Base-by-base conservation (phyloP, 2,797 vertebrate genomes). In the Cryptoblepharus egeriae region DNA sequence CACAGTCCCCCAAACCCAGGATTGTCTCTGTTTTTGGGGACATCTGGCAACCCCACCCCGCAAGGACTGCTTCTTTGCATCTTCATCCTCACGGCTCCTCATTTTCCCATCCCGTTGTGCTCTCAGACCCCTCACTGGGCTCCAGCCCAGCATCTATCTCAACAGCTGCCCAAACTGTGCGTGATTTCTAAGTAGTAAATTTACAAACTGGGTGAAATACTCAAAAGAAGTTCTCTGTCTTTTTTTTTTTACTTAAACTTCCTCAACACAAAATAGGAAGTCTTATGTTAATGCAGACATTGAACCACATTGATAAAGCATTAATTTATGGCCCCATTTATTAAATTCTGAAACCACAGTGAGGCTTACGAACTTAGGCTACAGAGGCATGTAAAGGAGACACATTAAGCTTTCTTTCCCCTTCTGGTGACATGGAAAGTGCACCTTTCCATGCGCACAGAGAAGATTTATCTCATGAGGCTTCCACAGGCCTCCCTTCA, bases 401-500 rank as follows among this genome's bases (percentile, higher is more conserved):
- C 5, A 3, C 24, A 68, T 28, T 35, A 85, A 81, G 5, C 26
- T 74, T 74, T 57, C 16, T 65, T 65, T n/a, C 20, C 87, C 80
- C 58, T 89, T 65, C 65, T 75, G 72, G 68, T 90, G 79, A 68
- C 91, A 86, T 85, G 68, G 89, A 72, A 15, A 37, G 7, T n/a
- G 18, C 37, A 32, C 12, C 7, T 39, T 91, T 92, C 88, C 87
- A 89, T 86, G 85, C 71, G 74, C 64, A 68, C 2, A 20, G 45
- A 22, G 81, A 89, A 68, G 28, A 37, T 0, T 78, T 78, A 68
- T 55, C 90, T 88, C 83, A 83, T 42, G 89, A 75, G 39, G 73
- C n/a, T 89, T 81, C 87, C 84, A n/a, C 77, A 88, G 89, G 61
- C 39, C 39, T 70, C 35, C 83, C 89, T 42, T 90, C 58, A 85